These are phyloP conservation scores for Botia kubotai DNA, from an alignment of 2,797 vertebrate genomes.

Conservation along the genomic window DNA sequence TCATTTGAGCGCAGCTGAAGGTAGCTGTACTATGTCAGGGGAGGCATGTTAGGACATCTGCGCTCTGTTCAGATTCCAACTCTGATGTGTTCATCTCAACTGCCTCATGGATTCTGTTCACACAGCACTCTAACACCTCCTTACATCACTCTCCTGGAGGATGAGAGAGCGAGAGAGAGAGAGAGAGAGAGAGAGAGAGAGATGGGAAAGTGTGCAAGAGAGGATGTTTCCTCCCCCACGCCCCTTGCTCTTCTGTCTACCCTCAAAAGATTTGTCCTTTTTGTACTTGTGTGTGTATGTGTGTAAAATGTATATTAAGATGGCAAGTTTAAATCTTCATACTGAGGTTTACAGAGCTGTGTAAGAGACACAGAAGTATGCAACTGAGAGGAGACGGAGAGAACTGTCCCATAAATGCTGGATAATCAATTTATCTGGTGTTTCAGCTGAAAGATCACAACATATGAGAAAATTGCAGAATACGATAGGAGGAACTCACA, in stretches of 20 bases:
- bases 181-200: conserved; percentile 60
- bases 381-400: conserved; percentile 20
- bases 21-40: conserved; percentile 72
- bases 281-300: conserved; percentile 39
- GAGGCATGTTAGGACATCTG: conserved; percentile 78
- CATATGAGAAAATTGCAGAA: conserved; percentile 20
- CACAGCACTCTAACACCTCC: conserved; percentile 63
- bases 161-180: conserved; percentile 50
- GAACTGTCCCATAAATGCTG: conserved; percentile 57
- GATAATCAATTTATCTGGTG: conserved; percentile 72
- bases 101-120: conserved; percentile 73
- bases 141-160: conserved; percentile 50
- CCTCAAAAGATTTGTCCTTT: conserved; percentile 69
- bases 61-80: conserved; percentile 63
- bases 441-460: conserved; percentile 61
- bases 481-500: neutral
- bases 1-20: conserved; percentile 73
- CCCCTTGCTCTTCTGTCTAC: conserved; percentile 49
- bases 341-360: conserved; percentile 45
- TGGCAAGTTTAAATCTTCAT: conserved; percentile 15
- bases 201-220: conserved; percentile 42
- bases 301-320: conserved; percentile 14
- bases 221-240: conserved; percentile 53
- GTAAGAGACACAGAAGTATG: conserved; percentile 49
- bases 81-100: conserved; percentile 63